Evolutionary conservation across 2,888 invertebrate genomes (phyloP).

Genomic region (Poecilus cupreus): DNA sequence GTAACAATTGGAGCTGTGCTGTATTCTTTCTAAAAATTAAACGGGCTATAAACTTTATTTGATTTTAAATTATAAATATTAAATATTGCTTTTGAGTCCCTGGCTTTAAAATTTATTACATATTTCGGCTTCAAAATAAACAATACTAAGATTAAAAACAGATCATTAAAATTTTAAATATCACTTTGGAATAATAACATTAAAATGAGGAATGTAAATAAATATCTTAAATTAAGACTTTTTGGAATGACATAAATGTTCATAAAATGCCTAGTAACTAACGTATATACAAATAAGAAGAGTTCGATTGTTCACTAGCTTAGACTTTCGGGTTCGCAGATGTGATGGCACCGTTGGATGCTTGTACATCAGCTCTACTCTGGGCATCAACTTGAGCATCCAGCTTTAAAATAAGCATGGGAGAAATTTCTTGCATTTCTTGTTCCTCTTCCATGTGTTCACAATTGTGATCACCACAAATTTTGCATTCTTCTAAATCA

Average conservation of each 20-base stretch:
- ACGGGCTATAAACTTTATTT: not conserved
- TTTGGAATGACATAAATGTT: constrained; percentile 15
- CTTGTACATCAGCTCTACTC: constrained; percentile 32
- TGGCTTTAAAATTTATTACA: not conserved
- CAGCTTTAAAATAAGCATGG: constrained; percentile 52
- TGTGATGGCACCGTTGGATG: constrained; percentile 44
- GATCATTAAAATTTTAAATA: constrained; percentile 52
- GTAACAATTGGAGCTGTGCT: not conserved
- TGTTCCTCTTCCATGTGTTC: constrained; percentile 75
- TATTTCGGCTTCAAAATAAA: constrained; percentile 3
- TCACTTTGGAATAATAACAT: constrained; percentile 41
- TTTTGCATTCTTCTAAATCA: constrained; percentile 83
- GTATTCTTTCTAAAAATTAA: not conserved
- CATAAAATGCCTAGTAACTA: constrained; percentile 2
- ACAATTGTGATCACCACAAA: constrained; percentile 86
- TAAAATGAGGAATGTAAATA: constrained; percentile 47
- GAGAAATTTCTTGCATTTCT: constrained; percentile 64
- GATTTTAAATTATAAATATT: not conserved
- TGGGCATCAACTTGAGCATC: constrained; percentile 37
- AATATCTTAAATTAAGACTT: constrained; percentile 14
- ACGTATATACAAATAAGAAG: constrained; percentile 23
- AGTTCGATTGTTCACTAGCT: not conserved
- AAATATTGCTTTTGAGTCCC: constrained; percentile 30
- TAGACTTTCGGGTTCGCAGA: constrained; percentile 34
- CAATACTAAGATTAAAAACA: constrained; percentile 35